Evolutionary conservation across 2,113 vertebrate genomes (phyloP), one percentile per base, ranked within the genome.

Genomic region (Bolborhynchus lineola): DNA sequence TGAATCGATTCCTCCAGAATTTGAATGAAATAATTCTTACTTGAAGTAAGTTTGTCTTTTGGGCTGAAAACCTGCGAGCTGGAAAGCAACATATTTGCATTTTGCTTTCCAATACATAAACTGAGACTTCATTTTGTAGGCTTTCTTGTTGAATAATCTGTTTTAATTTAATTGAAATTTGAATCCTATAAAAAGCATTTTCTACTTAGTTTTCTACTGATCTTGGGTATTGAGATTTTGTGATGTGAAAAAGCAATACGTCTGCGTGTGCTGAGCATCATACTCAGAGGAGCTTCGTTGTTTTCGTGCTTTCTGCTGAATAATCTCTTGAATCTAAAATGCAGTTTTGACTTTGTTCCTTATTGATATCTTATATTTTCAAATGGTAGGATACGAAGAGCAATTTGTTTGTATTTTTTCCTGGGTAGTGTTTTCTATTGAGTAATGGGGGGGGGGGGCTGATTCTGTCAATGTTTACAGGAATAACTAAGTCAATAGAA

Each of bases 21-120:
- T 91, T 96, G 95, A 95, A 96, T 96, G 92, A 96, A 97, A 97
- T 95, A 3, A 91, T 93, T 93, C 92, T 93, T 95, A 83, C 92
- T 89, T 94, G 75, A 96, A 96, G 88, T 90, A 96, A 94, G 95
- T 95, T 97, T 92, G 94, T 90, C 85, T 96, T 91, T 82, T 95
- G 93, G 90, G 91, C 95, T 96, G 89, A 94, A 96, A 96, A 78
- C 88, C 96, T 88, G 78, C 1, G 82, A 94, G 94, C 95, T 35
- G 79, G 94, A 97, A 97, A 97, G 85, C 92, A 95, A 96, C 74
- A 44, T 90, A 96, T 97, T 96, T 97, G 94, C 97, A 97, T 97
- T 96, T 95, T 93, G 85, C 83, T 93, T 96, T 96, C 93, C 94
- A 92, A 92, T 96, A 94, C 87, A 93, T 93, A 92, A 97, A 81